Percentiles rank a stretch among this genome's conserved stretches.
phyloP scores from a whole-genome alignment of 2,888 invertebrate genomes.

The Drosophila suboccidentalis region DNA sequence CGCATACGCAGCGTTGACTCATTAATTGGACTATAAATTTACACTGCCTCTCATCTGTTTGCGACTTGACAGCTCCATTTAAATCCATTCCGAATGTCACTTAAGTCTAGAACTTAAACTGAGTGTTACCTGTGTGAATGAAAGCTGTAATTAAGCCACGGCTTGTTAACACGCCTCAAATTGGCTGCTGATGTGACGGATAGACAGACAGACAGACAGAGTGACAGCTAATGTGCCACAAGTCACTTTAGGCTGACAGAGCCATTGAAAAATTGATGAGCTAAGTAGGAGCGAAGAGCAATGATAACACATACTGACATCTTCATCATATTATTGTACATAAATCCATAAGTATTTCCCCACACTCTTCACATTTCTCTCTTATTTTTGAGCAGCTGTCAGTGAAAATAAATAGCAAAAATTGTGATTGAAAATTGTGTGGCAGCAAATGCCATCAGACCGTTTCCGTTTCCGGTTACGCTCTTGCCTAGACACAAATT shows the following conservation, averaged over 20 bases:
- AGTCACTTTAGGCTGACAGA: constrained; percentile 60
- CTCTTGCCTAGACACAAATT: constrained; percentile 11
- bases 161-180: constrained; percentile 40
- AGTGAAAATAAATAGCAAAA: constrained; percentile 32
- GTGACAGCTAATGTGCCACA: constrained; percentile 45
- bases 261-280: constrained; percentile 67
- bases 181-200: constrained; percentile 10
- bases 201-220: constrained; percentile 4
- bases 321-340: constrained; percentile 13
- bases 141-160: constrained; percentile 58
- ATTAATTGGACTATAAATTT: constrained; percentile 67
- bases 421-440: constrained; percentile 23
- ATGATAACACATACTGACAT: constrained; percentile 39
- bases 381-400: constrained; percentile 34
- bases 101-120: background rate
- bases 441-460: constrained; percentile 27
- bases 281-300: constrained; percentile 36
- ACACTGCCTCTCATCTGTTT: background rate
- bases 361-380: no score
- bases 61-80: constrained; percentile 31
- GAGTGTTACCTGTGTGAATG: constrained; percentile 23
- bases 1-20: constrained; percentile 41
- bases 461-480: constrained; percentile 19
- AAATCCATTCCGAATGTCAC: constrained; percentile 12
- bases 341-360: constrained; percentile 32